phyloP scores from a whole-genome alignment of 1,140 invertebrate genomes.

The Bombus confusus region DNA sequence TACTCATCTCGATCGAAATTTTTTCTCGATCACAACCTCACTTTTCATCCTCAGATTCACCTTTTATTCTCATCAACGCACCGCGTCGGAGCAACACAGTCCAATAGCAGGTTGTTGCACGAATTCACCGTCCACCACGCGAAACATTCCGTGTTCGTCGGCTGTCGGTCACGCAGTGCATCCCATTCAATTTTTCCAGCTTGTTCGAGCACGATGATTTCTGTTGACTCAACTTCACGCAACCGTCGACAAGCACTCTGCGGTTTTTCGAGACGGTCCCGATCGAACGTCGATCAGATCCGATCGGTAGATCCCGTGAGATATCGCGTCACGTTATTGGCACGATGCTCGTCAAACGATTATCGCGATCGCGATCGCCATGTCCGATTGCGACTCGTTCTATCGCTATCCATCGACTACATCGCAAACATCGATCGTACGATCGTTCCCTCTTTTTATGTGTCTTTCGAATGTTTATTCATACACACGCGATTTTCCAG shows the following conservation, averaged over 20 bases:
- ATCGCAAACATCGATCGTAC: slow-evolving; percentile 16
- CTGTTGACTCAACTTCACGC: slow-evolving; percentile 11
- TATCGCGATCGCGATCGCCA: slow-evolving; percentile 22
- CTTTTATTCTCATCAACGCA: neutral
- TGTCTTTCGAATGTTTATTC: neutral
- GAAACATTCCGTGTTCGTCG: neutral
- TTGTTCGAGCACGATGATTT: neutral
- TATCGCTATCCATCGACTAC: slow-evolving; percentile 22
- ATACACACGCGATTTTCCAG: neutral
- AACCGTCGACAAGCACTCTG: slow-evolving; percentile 6
- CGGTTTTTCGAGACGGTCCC: slow-evolving; percentile 22
- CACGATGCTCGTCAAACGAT: neutral
- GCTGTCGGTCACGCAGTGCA: neutral
- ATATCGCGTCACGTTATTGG: slow-evolving; percentile 29
- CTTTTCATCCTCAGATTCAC: no score
- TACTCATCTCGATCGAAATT: slow-evolving; percentile 62
- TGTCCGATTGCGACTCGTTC: slow-evolving; percentile 8
- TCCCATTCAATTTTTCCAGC: neutral
- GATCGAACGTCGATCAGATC: slow-evolving; percentile 26
- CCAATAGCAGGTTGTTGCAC: neutral
- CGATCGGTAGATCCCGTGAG: slow-evolving; percentile 12
- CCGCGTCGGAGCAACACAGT: neutral
- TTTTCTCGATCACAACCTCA: no score
- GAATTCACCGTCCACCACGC: neutral
- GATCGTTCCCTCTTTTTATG: no score